Evolutionary conservation across 2,113 vertebrate genomes (phyloP).

Genomic region (human (Homo sapiens)): DNA sequence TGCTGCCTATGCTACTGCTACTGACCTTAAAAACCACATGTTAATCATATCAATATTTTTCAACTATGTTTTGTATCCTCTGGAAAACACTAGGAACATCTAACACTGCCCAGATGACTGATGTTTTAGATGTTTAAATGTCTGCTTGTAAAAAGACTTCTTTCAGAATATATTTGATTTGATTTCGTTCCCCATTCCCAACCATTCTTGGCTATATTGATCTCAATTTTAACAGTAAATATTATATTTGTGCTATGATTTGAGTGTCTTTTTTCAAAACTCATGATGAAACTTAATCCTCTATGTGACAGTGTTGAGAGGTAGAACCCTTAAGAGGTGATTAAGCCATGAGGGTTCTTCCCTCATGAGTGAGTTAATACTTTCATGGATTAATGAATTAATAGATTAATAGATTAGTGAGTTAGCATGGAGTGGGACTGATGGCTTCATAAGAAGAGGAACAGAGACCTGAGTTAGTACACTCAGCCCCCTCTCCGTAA

Average conservation of each 20-base stretch:
- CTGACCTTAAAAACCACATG: background rate
- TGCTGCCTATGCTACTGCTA: background rate
- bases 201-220: background rate
- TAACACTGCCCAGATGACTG: background rate
- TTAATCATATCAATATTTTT: background rate
- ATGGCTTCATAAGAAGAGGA: background rate
- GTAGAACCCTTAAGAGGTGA: background rate
- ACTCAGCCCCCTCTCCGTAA: background rate
- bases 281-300: background rate
- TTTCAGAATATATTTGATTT: background rate
- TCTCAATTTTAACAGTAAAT: background rate
- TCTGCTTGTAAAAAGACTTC: background rate
- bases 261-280: background rate
- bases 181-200: background rate
- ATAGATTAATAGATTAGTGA: background rate
- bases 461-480: background rate
- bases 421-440: background rate
- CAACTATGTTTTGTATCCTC: background rate
- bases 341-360: background rate
- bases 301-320: background rate
- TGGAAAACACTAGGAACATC: background rate
- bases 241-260: background rate
- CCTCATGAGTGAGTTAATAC: background rate
- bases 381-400: background rate
- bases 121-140: constrained; percentile 5